Evolutionary conservation across 1,140 invertebrate species (phyloP).

Genomic region (Meloidogyne hapla): DNA sequence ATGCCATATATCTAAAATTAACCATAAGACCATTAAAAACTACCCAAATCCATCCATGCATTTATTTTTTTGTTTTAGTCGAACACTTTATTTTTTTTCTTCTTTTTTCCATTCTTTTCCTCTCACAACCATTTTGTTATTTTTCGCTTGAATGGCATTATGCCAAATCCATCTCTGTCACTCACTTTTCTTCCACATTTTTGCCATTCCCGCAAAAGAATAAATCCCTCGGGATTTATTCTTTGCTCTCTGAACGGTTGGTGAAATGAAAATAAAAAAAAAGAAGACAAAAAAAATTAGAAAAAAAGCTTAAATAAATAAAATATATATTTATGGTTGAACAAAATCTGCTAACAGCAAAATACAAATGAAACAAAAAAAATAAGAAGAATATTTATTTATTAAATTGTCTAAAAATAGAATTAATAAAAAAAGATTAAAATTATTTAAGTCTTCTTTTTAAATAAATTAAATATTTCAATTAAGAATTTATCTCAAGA

Average conservation of each 20-base stretch:
- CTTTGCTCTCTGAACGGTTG: neutral
- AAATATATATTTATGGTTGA: no score
- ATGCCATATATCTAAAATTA: no score
- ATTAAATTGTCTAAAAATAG: no score
- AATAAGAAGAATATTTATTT: no score
- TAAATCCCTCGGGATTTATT: neutral
- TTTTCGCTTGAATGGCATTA: constrained; percentile 3
- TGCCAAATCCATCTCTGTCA: neutral
- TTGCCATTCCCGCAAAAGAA: neutral
- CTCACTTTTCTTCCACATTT: neutral
- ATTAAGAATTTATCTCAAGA: no score
- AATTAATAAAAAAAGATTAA: no score
- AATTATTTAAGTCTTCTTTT: no score
- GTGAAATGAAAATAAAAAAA: neutral
- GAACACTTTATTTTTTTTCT: neutral
- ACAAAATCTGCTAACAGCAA: no score
- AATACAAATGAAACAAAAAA: no score
- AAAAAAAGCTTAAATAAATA: no score
- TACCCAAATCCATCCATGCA: neutral
- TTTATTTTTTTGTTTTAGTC: neutral
- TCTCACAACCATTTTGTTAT: neutral
- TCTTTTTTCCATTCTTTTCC: neutral
- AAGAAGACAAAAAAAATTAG: neutral
- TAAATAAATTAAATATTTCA: no score
- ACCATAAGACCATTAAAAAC: no score